A percentile compares a stretch with the other conserved stretches of the same genome.
Conservation (phyloP, 2,797 vertebrate genomes). For the Arremon aurantiirostris region DNA sequence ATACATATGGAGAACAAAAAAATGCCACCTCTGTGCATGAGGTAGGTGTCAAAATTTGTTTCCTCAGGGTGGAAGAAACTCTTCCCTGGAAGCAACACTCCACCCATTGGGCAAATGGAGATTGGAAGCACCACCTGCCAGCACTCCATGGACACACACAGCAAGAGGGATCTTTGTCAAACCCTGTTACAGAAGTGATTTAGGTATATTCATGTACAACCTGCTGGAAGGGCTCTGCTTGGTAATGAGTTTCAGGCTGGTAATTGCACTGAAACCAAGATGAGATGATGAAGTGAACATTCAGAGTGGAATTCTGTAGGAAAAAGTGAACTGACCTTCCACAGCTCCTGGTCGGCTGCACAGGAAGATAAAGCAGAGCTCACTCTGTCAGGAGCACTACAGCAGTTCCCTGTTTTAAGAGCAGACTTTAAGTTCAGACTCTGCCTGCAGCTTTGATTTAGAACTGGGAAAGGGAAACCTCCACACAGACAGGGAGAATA, state of each 20-base stretch:
- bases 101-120: not conserved
- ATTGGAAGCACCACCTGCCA: not conserved
- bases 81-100: not conserved
- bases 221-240: not conserved
- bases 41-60: not conserved
- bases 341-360: conserved; percentile 5
- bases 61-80: not conserved
- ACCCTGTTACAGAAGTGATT: fast-evolving
- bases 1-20: not conserved
- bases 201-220: not conserved
- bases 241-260: not conserved
- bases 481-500: not conserved
- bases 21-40: not conserved
- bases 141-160: fast-evolving
- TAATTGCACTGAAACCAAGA: not conserved
- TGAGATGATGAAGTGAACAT: not conserved
- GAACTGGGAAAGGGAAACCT: not conserved
- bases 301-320: not conserved
- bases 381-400: not conserved
- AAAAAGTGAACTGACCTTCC: conserved; percentile 43
- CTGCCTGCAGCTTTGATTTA: not conserved
- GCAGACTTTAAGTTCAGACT: conserved; percentile 3
- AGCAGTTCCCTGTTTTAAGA: not conserved
- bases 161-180: fast-evolving
- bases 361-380: conserved; percentile 30